Evolutionary conservation across 2,797 vertebrate genomes (phyloP).

Genomic region (Sciaenops ocellatus): DNA sequence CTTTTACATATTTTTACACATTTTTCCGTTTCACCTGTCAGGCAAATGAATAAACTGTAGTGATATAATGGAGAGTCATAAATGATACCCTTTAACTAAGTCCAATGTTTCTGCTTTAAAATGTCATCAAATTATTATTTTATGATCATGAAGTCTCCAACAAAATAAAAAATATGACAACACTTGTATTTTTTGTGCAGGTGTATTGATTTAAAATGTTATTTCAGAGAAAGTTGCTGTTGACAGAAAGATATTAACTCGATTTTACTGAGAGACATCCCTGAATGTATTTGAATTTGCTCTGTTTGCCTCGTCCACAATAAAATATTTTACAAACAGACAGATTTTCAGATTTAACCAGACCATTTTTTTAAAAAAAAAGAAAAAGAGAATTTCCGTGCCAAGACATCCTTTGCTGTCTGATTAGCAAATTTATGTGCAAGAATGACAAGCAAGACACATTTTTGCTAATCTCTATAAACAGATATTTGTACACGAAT

Average conservation of each 20-base stretch:
- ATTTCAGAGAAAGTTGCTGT: neutral
- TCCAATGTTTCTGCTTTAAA: neutral
- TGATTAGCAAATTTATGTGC: no score
- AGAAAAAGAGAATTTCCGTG: no score
- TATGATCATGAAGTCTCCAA: neutral
- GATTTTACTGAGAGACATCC: conserved; percentile 1
- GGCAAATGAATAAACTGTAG: neutral
- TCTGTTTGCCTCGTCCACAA: conserved; percentile 7
- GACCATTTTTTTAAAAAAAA: neutral
- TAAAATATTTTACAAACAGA: neutral
- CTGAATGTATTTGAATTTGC: conserved; percentile 8
- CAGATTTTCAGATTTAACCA: conserved; percentile 13
- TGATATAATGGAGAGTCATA: neutral
- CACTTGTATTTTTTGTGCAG: neutral
- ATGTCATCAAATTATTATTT: neutral
- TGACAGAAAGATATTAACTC: no score
- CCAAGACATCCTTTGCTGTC: no score
- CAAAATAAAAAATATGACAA: neutral
- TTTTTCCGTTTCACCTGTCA: neutral
- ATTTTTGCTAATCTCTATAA: no score
- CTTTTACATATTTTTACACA: neutral
- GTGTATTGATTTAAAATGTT: neutral
- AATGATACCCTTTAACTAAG: neutral
- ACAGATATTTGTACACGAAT: no score
- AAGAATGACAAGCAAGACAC: no score